These are phyloP conservation scores for Temnothorax longispinosus DNA, from an alignment of 1,140 invertebrate genomes.

Conservation along the genomic window DNA sequence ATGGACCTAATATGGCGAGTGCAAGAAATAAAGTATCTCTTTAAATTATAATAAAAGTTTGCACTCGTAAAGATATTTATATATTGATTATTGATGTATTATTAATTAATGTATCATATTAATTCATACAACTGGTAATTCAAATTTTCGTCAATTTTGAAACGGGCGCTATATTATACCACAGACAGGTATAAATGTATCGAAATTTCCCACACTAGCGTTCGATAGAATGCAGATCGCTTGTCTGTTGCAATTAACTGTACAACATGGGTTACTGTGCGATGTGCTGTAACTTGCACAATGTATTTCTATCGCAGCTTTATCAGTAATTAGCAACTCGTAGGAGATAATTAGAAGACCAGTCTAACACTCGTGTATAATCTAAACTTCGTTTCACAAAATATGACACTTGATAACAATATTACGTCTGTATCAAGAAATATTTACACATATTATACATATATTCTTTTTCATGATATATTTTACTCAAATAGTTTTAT, in stretches of 20 bases:
- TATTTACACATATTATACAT: neutral
- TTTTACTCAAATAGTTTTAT: neutral
- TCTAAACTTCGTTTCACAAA: constrained; percentile 17
- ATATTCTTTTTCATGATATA: neutral
- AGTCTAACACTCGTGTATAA: neutral
- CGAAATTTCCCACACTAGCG: constrained; percentile 24
- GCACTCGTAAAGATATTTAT: neutral
- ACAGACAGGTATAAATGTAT: neutral
- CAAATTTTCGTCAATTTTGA: neutral
- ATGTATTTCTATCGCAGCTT: constrained; percentile 38
- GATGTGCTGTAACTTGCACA: constrained; percentile 30
- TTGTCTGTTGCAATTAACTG: constrained; percentile 51
- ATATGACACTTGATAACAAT: neutral
- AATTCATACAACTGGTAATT: neutral
- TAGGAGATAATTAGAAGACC: constrained; percentile 22
- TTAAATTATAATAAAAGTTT: neutral
- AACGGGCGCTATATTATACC: neutral
- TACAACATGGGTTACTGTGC: constrained; percentile 36
- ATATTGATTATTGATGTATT: neutral
- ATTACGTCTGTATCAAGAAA: neutral
- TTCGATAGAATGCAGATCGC: constrained; percentile 34
- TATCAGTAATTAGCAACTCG: constrained; percentile 53
- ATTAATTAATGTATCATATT: neutral
- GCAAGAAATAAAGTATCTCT: neutral
- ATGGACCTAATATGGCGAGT: neutral